Base-by-base conservation (phyloP, 92 coral and sea anemone species). In the Pocillopora meandrina region DNA sequence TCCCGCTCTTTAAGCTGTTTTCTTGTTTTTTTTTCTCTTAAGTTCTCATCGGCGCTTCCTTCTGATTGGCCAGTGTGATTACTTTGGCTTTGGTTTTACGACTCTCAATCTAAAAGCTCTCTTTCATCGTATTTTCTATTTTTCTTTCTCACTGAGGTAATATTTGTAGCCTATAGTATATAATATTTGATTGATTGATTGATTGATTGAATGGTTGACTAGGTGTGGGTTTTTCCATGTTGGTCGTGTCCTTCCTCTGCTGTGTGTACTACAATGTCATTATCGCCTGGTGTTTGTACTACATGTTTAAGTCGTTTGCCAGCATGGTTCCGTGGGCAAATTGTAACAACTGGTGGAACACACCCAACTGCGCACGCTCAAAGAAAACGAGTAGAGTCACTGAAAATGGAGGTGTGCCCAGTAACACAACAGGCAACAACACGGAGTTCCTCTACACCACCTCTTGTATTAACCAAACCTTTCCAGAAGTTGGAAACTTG, bases 221-320 rank as follows among this genome's bases (percentile, higher is more conserved):
- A 96, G 99, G 99, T 71, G 94, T 97, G 31, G 99, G 99, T 7
- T 97, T 94, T 87, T 92, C 99, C 65, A 97, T 97, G 99, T 77
- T 97, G 95, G 95, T 94, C 18, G 93, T 97, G 34, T 97, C 99
- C 13, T 97, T 97, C 36, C 84, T 92, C 3, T 97, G 99, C 42
- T 91, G 95, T 35, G 93, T 97, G 26, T 97, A 97, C 83, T 97
- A 97, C 84, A 97, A 97, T 82, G 99, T 97, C 64, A 97, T 97
- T 85, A 97, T 97, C 68, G 93, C 95, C 3, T 97, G 99, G 99
- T 97, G 99, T 82, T 85, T 97, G 83, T 97, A 97, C 84, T 97
- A 94, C 85, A 92, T 97, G 69, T 94, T 93, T 91, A 94, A 94
- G 83, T 97, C 99, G 34, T 93, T 97, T 80, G 92, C 91, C 49